Evolutionary conservation across 2,113 vertebrate genomes (phyloP).

Genomic region (Chrysochloris asiatica): DNA sequence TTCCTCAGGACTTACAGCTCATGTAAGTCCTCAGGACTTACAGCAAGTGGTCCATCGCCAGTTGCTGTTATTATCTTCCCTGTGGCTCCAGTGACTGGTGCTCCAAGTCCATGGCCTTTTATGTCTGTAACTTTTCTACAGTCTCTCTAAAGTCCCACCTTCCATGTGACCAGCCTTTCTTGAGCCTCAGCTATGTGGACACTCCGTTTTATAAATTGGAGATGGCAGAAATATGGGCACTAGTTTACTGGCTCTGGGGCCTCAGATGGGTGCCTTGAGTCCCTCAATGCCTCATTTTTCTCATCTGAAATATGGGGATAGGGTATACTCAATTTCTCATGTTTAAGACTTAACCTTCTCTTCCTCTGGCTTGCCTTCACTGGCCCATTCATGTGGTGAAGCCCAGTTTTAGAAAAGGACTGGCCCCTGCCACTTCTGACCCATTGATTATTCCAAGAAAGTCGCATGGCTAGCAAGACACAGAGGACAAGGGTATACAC

Average conservation of each 20-base stretch:
- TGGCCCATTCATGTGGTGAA: accelerated
- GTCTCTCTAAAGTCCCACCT: neutral
- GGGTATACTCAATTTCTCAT: no score
- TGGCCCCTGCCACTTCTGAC: no score
- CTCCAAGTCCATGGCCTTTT: no score
- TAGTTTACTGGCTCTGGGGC: neutral
- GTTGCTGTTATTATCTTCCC: neutral
- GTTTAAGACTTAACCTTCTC: no score
- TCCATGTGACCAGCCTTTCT: no score
- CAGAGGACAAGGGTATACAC: accelerated
- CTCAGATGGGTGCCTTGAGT: accelerated
- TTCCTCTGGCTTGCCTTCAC: neutral
- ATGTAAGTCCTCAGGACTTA: neutral
- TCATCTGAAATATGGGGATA: neutral
- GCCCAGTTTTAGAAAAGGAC: neutral
- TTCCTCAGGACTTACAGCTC: neutral
- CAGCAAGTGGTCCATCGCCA: neutral
- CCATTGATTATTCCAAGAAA: no score
- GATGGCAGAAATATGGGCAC: no score
- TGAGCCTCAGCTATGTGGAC: accelerated
- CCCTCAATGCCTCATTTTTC: neutral
- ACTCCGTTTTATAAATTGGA: no score
- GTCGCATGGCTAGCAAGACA: neutral
- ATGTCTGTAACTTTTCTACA: no score
- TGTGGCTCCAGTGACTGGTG: no score